Conservation (phyloP, 2,797 vertebrate genomes). For the Helarctos malayanus region DNA sequence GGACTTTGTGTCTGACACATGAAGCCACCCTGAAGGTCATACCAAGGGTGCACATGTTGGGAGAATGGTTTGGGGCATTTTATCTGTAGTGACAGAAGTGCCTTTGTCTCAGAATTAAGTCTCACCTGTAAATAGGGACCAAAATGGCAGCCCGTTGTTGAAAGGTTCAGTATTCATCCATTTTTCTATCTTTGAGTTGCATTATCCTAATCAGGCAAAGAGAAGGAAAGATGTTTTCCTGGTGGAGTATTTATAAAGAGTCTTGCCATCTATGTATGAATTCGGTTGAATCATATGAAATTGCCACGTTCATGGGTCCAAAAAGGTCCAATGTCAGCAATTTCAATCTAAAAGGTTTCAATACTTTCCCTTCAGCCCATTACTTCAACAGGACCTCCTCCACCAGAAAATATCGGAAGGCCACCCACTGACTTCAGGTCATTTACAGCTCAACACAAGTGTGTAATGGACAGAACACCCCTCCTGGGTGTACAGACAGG, state of each 20-base stretch:
- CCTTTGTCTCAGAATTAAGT: not conserved
- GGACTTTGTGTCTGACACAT: not conserved
- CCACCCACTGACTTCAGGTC: not conserved
- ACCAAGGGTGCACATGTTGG: not conserved
- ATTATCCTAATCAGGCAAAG: not conserved
- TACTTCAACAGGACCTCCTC: not conserved
- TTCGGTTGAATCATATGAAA: constrained; percentile 29
- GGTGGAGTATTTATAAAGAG: not conserved
- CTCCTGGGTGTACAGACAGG: not conserved
- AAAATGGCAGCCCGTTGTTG: not conserved
- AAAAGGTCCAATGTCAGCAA: not conserved
- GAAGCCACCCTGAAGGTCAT: not conserved
- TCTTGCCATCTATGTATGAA: not conserved
- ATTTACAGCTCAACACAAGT: constrained; percentile 33
- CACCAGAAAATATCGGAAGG: constrained; percentile 28
- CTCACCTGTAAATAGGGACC: not conserved
- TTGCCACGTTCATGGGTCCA: not conserved
- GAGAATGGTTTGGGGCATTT: too few species aligned
- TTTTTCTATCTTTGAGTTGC: not conserved
- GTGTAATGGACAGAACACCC: not conserved
- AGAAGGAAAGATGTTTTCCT: not conserved
- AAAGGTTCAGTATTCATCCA: not conserved
- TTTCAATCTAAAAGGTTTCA: constrained; percentile 37
- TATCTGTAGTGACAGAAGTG: not conserved
- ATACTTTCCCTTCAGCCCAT: constrained; percentile 19